Conservation (phyloP, 1,140 invertebrate genomes). For the Helicoverpa zea region DNA sequence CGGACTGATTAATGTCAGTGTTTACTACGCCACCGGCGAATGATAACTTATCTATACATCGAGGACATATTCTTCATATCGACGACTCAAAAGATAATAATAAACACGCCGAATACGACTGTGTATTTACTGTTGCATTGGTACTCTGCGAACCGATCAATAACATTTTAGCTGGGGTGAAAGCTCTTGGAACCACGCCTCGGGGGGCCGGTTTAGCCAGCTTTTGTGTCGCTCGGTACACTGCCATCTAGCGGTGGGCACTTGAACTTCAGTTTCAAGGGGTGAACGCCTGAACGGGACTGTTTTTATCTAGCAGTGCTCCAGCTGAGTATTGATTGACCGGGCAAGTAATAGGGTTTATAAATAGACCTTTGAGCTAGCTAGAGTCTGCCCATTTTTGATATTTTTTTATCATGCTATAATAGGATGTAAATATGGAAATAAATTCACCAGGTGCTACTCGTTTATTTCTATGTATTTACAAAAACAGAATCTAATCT, state of each 20-base stretch:
- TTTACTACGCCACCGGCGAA: constrained; percentile 48
- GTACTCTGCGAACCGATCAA: constrained; percentile 67
- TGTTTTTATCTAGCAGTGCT: constrained; percentile 15
- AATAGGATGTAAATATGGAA: background rate
- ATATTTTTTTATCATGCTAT: background rate
- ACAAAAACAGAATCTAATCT: background rate
- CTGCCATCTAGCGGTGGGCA: constrained; percentile 69
- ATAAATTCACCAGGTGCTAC: no score
- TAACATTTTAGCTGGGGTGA: constrained; percentile 77
- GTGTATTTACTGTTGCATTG: constrained; percentile 68
- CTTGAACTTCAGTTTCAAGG: constrained; percentile 46
- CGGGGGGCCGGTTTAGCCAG: constrained; percentile 67
- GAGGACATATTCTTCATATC: constrained; percentile 42
- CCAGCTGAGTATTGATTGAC: constrained; percentile 21
- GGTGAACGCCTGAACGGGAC: constrained; percentile 11
- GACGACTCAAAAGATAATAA: constrained; percentile 34
- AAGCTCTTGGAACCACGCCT: constrained; percentile 78
- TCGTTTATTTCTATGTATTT: no score
- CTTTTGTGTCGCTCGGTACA: constrained; percentile 58
- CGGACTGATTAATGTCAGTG: constrained; percentile 72
- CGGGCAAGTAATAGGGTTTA: background rate
- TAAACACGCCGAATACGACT: constrained; percentile 69
- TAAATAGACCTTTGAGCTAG: constrained; percentile 17
- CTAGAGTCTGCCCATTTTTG: no score
- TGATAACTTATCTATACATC: constrained; percentile 72